phyloP scores from a whole-genome alignment of 2,888 invertebrate genomes.

The Dinocampus coccinellae region DNA sequence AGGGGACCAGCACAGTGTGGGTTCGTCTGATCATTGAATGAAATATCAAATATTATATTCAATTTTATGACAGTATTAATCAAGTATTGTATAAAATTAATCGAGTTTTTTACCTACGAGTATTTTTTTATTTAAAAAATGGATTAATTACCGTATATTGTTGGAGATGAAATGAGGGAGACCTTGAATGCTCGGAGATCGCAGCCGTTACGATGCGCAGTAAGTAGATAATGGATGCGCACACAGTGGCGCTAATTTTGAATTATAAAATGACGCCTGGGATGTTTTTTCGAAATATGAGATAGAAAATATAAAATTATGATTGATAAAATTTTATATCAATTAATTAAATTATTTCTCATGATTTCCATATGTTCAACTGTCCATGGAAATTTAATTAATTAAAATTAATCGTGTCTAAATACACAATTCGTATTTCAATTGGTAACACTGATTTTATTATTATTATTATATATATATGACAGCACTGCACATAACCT shows the following conservation, averaged over 20 bases:
- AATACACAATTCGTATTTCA: too few relatives aligned
- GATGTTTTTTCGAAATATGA: too few relatives aligned
- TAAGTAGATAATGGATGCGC: neutral
- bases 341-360: too few relatives aligned
- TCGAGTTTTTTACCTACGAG: neutral
- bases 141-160: neutral
- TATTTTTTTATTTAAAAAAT: neutral
- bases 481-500: constrained; percentile 12
- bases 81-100: neutral
- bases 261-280: neutral
- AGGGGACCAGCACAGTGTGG: constrained; percentile 34
- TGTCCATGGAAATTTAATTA: too few relatives aligned
- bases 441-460: neutral
- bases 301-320: too few relatives aligned
- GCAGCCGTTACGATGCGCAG: neutral
- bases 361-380: too few relatives aligned
- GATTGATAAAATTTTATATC: too few relatives aligned
- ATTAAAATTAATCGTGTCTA: too few relatives aligned
- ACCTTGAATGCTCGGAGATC: neutral
- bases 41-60: neutral
- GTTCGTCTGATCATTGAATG: neutral
- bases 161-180: neutral
- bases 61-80: neutral
- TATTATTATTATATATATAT: too few relatives aligned
- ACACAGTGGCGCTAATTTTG: neutral